These are phyloP conservation scores for Scaptodrosophila latifasciaeformis DNA, from an alignment of 2,888 invertebrate species.

Conservation along the genomic window DNA sequence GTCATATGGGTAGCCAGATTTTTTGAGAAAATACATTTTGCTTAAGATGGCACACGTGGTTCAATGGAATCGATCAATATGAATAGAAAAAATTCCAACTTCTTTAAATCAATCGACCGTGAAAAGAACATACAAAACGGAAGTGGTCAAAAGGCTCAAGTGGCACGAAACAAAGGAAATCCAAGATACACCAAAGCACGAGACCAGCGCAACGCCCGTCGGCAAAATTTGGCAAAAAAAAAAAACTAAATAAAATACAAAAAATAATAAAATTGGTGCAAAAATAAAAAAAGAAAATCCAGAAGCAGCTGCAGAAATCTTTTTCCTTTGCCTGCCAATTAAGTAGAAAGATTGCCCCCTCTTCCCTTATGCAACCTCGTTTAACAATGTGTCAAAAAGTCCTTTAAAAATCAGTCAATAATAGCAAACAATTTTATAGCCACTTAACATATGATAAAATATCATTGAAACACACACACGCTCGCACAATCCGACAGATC, in stretches of 20 bases:
- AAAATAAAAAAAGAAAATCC: constrained; percentile 27
- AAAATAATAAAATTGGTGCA: constrained; percentile 23
- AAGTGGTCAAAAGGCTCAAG: constrained; percentile 58
- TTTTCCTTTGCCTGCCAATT: constrained; percentile 59
- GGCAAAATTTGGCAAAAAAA: constrained; percentile 14
- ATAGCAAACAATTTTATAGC: constrained; percentile 65
- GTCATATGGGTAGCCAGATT: no score
- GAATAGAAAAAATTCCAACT: no score
- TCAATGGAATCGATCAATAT: no score
- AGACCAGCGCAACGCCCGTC: constrained; percentile 51
- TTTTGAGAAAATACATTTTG: no score
- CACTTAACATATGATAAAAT: constrained; percentile 72
- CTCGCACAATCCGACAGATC: background rate
- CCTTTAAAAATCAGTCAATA: constrained; percentile 37
- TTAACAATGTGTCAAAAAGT: constrained; percentile 34
- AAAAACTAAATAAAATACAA: constrained; percentile 1
- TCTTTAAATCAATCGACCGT: constrained; percentile 46
- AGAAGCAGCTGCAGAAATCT: constrained; percentile 15
- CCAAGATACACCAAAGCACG: constrained; percentile 36
- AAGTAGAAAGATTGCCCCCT: constrained; percentile 52
- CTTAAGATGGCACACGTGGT: no score
- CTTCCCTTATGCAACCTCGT: constrained; percentile 23
- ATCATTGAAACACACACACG: constrained; percentile 32
- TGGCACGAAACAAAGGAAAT: constrained; percentile 30
- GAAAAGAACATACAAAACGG: constrained; percentile 45